Evolutionary conservation across 92 coral and sea anemone genomes (phyloP).

Genomic region (Zoanthus sansibaricus): DNA sequence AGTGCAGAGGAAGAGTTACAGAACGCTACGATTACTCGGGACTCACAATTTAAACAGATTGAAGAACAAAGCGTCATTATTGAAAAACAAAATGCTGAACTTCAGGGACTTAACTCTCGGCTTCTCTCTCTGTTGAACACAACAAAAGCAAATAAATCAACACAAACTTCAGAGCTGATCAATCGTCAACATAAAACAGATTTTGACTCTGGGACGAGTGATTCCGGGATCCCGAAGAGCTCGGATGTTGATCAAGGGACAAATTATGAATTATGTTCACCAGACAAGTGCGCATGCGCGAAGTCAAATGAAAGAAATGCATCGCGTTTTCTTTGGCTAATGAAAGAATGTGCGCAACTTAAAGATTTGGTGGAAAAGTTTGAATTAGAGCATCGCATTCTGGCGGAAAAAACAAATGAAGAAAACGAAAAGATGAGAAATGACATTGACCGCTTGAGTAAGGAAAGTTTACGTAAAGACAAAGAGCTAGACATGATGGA

Average conservation of each 20-base stretch:
- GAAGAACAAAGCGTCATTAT: neutral
- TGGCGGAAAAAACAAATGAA: neutral
- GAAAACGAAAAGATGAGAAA: slow-evolving; percentile 5
- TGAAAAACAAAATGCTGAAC: neutral
- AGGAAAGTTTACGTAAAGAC: slow-evolving; percentile 15
- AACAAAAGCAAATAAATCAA: neutral
- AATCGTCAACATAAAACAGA: neutral
- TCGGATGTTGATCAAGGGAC: neutral
- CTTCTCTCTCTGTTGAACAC: neutral
- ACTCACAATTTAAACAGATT: neutral
- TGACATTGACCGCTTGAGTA: neutral
- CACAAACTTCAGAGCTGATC: neutral
- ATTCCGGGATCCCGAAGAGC: neutral
- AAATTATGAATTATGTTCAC: neutral
- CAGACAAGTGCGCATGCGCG: neutral
- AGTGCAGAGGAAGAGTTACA: neutral
- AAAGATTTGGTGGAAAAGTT: slow-evolving; percentile 1
- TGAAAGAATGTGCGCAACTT: neutral
- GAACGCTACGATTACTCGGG: neutral
- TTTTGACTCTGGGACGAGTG: neutral
- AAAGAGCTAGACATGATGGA: slow-evolving; percentile 34
- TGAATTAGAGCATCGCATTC: slow-evolving; percentile 13
- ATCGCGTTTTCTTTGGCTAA: slow-evolving; percentile 2
- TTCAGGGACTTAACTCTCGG: neutral
- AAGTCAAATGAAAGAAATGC: slow-evolving; percentile 16